Percentiles rank a stretch among this genome's conserved stretches.
phyloP scores from a whole-genome alignment of 2,797 vertebrate genomes.

The Anguilla marmorata region DNA sequence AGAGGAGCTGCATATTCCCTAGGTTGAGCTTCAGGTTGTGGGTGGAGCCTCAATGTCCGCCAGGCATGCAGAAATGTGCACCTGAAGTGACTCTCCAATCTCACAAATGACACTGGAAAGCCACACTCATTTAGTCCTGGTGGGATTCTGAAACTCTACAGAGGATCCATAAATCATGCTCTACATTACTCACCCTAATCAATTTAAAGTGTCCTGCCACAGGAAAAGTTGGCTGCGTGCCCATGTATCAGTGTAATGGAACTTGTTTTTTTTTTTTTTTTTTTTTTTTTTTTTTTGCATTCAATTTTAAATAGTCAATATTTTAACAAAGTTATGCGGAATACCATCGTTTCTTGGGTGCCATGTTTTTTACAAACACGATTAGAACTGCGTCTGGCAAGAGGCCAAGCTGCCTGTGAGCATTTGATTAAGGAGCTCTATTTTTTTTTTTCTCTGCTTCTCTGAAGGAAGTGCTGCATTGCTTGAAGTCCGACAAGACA shows the following conservation, averaged over 20 bases:
- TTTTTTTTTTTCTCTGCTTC: not conserved
- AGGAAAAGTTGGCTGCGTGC: not conserved
- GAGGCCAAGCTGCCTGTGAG: not conserved
- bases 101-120: not conserved
- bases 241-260: not conserved
- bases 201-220: not conserved
- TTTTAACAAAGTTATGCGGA: not conserved
- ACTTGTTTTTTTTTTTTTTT: not conserved
- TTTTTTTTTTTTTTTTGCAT: not conserved
- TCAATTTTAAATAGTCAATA: not conserved
- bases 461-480: no score
- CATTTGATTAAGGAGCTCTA: not conserved
- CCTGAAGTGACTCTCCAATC: not conserved
- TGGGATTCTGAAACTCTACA: not conserved
- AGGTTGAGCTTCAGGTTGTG: no score
- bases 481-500: no score
- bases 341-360: not conserved
- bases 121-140: not conserved
- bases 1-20: no score
- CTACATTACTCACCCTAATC: not conserved
- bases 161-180: not conserved
- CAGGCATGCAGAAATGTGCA: no score
- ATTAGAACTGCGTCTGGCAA: not conserved
- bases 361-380: not conserved
- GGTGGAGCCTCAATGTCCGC: no score